Base-by-base conservation (phyloP, 2,888 invertebrate genomes). In the Lacanobia oleracea region DNA sequence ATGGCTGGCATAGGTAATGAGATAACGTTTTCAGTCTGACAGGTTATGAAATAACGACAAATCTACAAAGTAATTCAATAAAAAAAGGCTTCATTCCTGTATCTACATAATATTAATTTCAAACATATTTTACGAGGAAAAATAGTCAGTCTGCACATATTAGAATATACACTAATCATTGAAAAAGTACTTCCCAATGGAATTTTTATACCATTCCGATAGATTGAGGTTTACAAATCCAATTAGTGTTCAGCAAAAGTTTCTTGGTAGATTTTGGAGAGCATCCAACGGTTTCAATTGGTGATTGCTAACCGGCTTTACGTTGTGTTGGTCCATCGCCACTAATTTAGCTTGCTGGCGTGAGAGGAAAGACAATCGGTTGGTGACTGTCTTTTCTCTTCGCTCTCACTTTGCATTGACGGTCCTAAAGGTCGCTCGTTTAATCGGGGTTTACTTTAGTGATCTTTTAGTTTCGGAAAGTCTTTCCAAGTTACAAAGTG, bases 241-340 rank as follows among this genome's bases (percentile, higher is more conserved):
- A 94, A 95, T 95, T 95, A 95, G 92, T 89, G 91, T 91, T 88
- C 83, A 90, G 88, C 85, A 89, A 92, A 94, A 93, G 89, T 93
- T 93, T 86, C 87, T 85, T 70, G 86, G 92, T 92, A 77, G 86
- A 88, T 91, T 92, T 94, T 95, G 95, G 95, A 93, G 71, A 81
- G 80, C 79, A 84, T 93, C 94, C 95, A 95, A 92, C 76, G 81
- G 86, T 91, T 93, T 93, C 93, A 92, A 93, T 93, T 89, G 91
- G 87, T 85, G 88, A 91, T 92, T 91, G 89, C 91, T 86, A 88
- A 91, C 88, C 85, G 84, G 88, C 79, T 89, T 88, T 86, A 84
- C 83, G 83, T 82, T 86, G 77, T 80, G 83, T 82, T 72, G 84
- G 86, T 89, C 89, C 86, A 89, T 91, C 90, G 88, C 86, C 82